Evolutionary conservation across 30 jellyfish, hydroid and myxozoan genomes (phyloP).

Genomic region (Chrysaora quinquecirrha): DNA sequence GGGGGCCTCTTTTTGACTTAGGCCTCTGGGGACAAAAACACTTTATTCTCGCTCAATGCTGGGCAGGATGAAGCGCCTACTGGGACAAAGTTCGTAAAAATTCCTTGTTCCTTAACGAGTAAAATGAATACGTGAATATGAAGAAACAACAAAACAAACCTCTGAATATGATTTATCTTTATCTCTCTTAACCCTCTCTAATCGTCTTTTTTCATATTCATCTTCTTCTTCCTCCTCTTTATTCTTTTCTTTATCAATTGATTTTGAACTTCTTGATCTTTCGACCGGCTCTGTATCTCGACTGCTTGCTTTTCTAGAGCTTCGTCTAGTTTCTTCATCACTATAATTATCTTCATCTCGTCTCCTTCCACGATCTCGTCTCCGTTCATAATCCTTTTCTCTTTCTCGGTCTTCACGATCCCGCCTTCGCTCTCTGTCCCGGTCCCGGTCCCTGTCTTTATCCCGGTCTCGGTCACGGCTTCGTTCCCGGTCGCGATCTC

Average conservation of each 20-base stretch:
- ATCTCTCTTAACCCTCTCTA: conserved; percentile 86
- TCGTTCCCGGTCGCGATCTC: conserved; percentile 51
- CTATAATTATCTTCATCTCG: conserved; percentile 71
- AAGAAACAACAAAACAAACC: conserved; percentile 54
- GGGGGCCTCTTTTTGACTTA: too few species aligned
- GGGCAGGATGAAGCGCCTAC: too few species aligned
- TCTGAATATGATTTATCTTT: conserved; percentile 78
- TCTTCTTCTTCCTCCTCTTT: conserved; percentile 86
- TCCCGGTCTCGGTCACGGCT: conserved; percentile 63
- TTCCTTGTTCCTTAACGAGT: too few species aligned
- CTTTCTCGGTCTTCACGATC: conserved; percentile 82
- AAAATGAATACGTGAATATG: too few species aligned
- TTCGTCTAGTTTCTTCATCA: conserved; percentile 62
- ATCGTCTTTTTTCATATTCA: conserved; percentile 83
- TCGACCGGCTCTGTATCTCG: conserved; percentile 54
- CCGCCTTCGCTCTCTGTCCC: conserved; percentile 76
- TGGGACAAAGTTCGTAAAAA: too few species aligned
- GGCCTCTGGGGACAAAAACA: too few species aligned
- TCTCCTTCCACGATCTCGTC: conserved; percentile 70
- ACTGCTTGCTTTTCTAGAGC: conserved; percentile 66
- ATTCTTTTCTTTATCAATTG: conserved; percentile 43
- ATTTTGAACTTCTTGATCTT: conserved; percentile 70
- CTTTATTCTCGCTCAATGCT: too few species aligned
- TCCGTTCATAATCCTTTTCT: conserved; percentile 73
- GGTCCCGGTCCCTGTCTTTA: conserved; percentile 82